These are phyloP conservation scores for Acanthacorydalis orientalis DNA, from an alignment of 2,888 invertebrate genomes.

Conservation along the genomic window DNA sequence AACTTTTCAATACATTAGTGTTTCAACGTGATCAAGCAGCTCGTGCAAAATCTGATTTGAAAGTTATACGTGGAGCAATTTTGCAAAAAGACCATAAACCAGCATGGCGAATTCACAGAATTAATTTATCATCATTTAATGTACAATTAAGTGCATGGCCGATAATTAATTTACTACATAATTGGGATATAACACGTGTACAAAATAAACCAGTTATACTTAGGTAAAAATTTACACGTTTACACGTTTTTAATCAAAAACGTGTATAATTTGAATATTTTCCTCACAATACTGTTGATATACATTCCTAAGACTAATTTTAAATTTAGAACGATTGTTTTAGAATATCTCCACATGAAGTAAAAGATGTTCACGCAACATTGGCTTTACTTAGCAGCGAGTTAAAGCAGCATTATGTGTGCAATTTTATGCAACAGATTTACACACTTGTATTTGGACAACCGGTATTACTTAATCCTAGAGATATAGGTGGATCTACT, in stretches of 20 bases:
- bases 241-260: no score
- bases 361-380: conserved; percentile 36
- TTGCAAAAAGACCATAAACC: neutral
- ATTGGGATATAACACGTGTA: neutral
- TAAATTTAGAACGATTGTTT: conserved; percentile 11
- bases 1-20: conserved; percentile 42
- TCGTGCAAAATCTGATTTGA: conserved; percentile 34
- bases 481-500: neutral
- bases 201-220: conserved; percentile 38
- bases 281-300: no score
- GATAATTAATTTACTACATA: neutral
- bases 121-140: neutral
- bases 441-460: conserved; percentile 62
- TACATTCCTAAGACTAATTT: no score
- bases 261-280: no score
- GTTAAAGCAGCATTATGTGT: conserved; percentile 45
- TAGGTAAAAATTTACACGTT: conserved; percentile 26
- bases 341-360: conserved; percentile 52
- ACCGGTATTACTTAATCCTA: conserved; percentile 66
- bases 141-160: neutral
- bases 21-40: conserved; percentile 38
- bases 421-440: conserved; percentile 49
- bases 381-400: conserved; percentile 31
- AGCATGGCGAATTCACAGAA: neutral
- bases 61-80: neutral